A percentile compares a stretch with the other conserved stretches of the same genome.
These are phyloP conservation scores for Scytalopus superciliaris DNA, from an alignment of 2,113 vertebrate species.

Conservation along the genomic window DNA sequence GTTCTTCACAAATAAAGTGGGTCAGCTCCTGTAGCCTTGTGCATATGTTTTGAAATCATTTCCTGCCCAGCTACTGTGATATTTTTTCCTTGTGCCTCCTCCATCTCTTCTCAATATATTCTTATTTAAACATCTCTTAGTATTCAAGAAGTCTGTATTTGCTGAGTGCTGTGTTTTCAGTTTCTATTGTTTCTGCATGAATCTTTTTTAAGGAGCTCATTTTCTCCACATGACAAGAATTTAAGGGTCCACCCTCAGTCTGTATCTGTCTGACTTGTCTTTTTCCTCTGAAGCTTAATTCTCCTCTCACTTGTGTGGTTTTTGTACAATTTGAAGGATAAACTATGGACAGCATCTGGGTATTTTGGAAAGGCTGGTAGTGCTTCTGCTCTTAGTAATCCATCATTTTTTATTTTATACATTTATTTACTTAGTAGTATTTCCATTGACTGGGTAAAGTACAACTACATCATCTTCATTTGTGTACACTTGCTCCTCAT, in stretches of 20 bases:
- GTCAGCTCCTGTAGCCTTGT: constrained; percentile 38
- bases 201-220: neutral
- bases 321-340: constrained; percentile 8
- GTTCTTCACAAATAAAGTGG: constrained; percentile 35
- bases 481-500: fast-evolving
- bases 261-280: neutral
- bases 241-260: neutral
- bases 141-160: neutral
- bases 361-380: neutral
- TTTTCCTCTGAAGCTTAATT: neutral
- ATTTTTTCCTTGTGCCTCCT: constrained; percentile 47
- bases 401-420: neutral
- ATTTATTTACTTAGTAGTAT: neutral
- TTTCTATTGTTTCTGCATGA: constrained; percentile 7
- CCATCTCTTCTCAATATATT: constrained; percentile 22
- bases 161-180: neutral
- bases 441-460: neutral
- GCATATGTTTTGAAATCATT: constrained; percentile 55
- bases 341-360: neutral
- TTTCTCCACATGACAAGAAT: neutral
- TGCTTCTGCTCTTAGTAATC: neutral
- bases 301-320: neutral
- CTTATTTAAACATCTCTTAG: neutral
- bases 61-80: constrained; percentile 41
- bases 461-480: neutral